phyloP scores from a whole-genome alignment of 2,113 vertebrate genomes.

The Anhinga rufa region DNA sequence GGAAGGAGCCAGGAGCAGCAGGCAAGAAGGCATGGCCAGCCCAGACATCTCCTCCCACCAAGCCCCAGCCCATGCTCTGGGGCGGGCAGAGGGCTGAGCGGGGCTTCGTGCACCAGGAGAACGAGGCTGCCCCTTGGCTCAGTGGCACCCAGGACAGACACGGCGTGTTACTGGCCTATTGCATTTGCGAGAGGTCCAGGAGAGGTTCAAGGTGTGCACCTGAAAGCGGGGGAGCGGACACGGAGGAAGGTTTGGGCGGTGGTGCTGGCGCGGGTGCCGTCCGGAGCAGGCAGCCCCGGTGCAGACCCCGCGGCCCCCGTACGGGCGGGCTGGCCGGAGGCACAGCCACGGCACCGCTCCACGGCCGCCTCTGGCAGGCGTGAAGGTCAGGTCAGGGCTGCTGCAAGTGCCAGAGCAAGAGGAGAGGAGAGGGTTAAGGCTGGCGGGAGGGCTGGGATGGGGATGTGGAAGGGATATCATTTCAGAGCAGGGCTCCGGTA shows the following conservation, averaged over 20 bases:
- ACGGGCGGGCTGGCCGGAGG: not conserved
- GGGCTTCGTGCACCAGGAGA: rapidly evolving
- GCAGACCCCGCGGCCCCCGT: not conserved
- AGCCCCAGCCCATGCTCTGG: not conserved
- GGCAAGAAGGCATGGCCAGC: not conserved
- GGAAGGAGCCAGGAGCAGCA: not conserved
- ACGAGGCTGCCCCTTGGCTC: not conserved
- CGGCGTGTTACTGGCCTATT: rapidly evolving
- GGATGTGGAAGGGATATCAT: not conserved
- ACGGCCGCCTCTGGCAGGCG: rapidly evolving
- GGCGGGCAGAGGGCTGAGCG: rapidly evolving
- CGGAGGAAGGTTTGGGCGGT: not conserved
- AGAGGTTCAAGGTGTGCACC: not conserved
- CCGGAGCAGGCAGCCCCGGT: not conserved
- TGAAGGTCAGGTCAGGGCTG: slow-evolving; percentile 16
- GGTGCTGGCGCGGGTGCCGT: not conserved
- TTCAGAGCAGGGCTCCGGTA: not conserved
- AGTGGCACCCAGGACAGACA: not conserved
- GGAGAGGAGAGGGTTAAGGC: not conserved
- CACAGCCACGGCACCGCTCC: not conserved
- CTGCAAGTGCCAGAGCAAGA: not conserved
- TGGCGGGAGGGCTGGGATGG: not conserved
- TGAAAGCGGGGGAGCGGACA: rapidly evolving
- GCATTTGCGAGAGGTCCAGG: not conserved
- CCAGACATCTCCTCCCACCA: not conserved